phyloP scores from a whole-genome alignment of 2,888 invertebrate species.

The Nysson spinosus region DNA sequence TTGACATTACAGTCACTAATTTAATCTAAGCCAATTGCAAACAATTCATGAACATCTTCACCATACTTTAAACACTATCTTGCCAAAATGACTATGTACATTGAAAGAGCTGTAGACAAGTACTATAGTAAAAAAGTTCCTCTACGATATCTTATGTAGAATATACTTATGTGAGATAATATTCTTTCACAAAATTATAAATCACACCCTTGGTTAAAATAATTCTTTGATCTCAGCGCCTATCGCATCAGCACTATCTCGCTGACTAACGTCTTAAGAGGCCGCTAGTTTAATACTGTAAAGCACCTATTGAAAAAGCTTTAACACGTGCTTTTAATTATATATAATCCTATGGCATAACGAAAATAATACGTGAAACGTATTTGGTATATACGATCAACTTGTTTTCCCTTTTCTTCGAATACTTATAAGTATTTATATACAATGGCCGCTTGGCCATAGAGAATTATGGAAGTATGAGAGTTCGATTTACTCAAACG shows the following conservation, averaged over 20 bases:
- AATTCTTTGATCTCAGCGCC: background rate
- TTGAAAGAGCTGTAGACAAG: too few relatives aligned
- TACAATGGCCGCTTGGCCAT: too few relatives aligned
- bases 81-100: constrained; percentile 23
- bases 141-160: too few relatives aligned
- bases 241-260: constrained; percentile 30
- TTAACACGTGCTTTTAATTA: constrained; percentile 25
- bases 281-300: constrained; percentile 38
- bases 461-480: too few relatives aligned
- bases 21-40: constrained; percentile 44
- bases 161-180: too few relatives aligned
- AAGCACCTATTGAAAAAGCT: constrained; percentile 43
- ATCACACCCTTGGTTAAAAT: background rate
- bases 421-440: constrained; percentile 10
- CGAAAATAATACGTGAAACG: constrained; percentile 26
- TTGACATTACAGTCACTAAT: constrained; percentile 53
- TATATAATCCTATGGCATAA: constrained; percentile 37
- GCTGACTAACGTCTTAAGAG: constrained; percentile 24
- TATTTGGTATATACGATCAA: constrained; percentile 14
- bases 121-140: too few relatives aligned
- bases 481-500: too few relatives aligned
- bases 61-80: constrained; percentile 20
- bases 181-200: constrained; percentile 2
- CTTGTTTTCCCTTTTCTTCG: background rate
- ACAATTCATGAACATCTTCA: constrained; percentile 30